Base-by-base conservation (phyloP, 2,113 vertebrate genomes). In the Talpa occidentalis region DNA sequence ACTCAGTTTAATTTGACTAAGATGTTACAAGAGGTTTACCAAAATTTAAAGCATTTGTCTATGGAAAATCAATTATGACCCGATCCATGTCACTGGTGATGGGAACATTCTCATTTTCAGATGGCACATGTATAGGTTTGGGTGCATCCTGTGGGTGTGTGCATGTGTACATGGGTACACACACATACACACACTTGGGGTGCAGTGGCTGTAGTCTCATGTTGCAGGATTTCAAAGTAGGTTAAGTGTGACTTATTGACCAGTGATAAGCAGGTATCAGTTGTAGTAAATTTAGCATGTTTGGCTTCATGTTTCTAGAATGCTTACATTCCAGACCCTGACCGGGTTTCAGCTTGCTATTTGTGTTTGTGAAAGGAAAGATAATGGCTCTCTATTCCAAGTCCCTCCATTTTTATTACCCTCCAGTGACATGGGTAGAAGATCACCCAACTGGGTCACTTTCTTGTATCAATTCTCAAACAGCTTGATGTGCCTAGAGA, bases 1-100 rank as follows among this genome's bases (percentile, higher is more conserved):
- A 2, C 94, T 98, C 93, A 14, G 88, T 88, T 87, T 96, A 91
- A 95, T 97, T 96, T 96, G 97, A 97, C 98, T 95, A 97, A 92
- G 14, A 97, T 80, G 95, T 96, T 96, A 73, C 44, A 64, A 97
- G 93, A 47, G 83, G 82, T 95, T 97, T 92, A 96, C 94, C 72
- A 96, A 97, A 97, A 96, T 95, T 96, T 92, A 96, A 97, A 96
- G 97, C 96, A 95, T 94, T 96, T 94, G 79, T 95, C 95, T 96
- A 88, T 93, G 94, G 93, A 98, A 98, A 97, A 98, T 97, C 97
- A 96, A 94, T 96, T 96, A 92, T 1, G 85, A 88, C 72, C n/a
- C 78, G 59, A 88, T 97, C 95, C 95, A 96, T 94, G 90, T 97
- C 90, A 87, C 74, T 81, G 86, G 72, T 26, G 2, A 93, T 10